Evolutionary conservation across 1,140 invertebrate genomes (phyloP), one percentile per base, ranked within the genome.

Genomic region (Magallana angulata): DNA sequence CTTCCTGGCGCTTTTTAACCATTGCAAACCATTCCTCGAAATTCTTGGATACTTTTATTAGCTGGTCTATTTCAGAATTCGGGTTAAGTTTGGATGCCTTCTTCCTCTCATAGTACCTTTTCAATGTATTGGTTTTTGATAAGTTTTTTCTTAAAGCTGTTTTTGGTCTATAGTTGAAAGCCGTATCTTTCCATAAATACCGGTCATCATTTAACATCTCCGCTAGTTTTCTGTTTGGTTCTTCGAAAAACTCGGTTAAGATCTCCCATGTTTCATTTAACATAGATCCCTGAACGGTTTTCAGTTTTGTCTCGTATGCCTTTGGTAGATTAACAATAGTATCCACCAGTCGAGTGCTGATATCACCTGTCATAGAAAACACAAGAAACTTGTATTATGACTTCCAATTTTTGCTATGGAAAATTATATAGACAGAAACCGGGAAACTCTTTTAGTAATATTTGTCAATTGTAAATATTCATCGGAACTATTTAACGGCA

Each of bases 121-220:
- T 76, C 24, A 76, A 30, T 9, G 24, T 9, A 36, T 76, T 30
- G 12, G 7, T 11, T 30, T 11, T 11, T 8, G 8, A 12, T 24
- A 76, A 11, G 11, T 9, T 24, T 76, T 5, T 24, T 36, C 24
- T 24, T 76, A 4, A 30, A 0, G 24, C 12, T 24, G 24, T 30
- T 76, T 76, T 76, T n/a, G 81, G 57, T 82, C 81, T 58, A 57
- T 30, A 57, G 7, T 57, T 57, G 14, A 57, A 82, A 5, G 11
- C 48, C 48, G 57, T 24, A 12, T 82, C 81, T 57, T 57, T 82
- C 81, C 81, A 82, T 14, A 82, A 6, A 7, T 82, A 82, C 36
- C 81, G 16, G 9, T 57, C 81, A 57, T 82, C 81, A 5, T 82
- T 82, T 58, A 82, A 82, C 81, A 82, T 82, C 36, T 36, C 81